Percentiles rank a stretch among this genome's conserved stretches.
Conservation (phyloP, 2,113 vertebrate species). For the Crotalus horridus region DNA sequence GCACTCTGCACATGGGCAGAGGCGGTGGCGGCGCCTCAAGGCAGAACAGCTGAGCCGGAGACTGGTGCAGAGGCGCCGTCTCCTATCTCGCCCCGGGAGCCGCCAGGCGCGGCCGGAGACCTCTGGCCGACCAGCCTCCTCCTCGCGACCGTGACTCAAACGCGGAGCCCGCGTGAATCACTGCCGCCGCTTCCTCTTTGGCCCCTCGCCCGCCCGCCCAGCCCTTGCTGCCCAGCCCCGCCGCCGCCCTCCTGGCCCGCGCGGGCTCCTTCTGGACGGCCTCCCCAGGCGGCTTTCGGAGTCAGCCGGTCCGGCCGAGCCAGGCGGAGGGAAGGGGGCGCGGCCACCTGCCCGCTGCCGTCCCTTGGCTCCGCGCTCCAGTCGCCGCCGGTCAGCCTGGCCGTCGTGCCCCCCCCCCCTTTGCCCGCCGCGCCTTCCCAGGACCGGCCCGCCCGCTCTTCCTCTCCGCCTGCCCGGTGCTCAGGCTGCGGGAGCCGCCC, state of each 20-base stretch:
- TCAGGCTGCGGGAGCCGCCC: neutral
- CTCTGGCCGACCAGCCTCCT: neutral
- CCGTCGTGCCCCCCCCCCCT: too few species aligned
- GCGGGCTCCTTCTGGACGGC: neutral
- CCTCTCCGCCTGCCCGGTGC: neutral
- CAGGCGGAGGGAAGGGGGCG: neutral
- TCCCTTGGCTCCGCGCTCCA: neutral
- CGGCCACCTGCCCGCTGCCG: neutral
- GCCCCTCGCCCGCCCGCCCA: neutral
- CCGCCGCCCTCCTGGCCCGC: neutral
- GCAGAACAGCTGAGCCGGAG: neutral
- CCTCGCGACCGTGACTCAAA: neutral
- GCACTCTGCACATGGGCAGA: neutral
- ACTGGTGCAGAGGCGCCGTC: neutral
- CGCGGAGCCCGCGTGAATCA: neutral
- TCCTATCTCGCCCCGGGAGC: neutral
- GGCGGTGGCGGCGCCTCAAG: neutral
- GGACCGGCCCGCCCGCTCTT: neutral
- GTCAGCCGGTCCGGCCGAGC: neutral
- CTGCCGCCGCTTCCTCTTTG: neutral
- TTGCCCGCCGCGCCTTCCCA: neutral
- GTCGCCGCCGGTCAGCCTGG: too few species aligned
- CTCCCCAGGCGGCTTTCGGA: neutral
- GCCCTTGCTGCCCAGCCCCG: neutral
- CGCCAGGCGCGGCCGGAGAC: neutral